Evolutionary conservation across 37 sponge, comb jelly and placozoan genomes (phyloP).

Genomic region (Aplysina aerophoba): DNA sequence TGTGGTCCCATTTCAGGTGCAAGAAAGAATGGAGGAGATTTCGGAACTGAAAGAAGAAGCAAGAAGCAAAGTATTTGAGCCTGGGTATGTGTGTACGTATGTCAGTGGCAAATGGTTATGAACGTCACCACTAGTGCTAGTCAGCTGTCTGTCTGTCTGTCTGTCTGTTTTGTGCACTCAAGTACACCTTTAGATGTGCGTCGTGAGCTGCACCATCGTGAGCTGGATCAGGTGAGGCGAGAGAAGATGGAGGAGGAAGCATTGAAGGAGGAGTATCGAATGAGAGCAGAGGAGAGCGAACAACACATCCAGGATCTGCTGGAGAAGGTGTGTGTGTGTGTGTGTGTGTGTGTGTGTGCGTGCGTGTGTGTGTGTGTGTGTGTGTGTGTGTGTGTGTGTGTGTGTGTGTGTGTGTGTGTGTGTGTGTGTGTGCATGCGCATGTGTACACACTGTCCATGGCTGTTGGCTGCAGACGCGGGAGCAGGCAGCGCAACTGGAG

Average conservation of each 20-base stretch:
- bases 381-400: conserved; percentile 28
- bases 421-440: no score
- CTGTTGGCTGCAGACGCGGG: conserved; percentile 48
- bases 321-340: conserved; percentile 45
- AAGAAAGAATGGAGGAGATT: conserved; percentile 27
- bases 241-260: conserved; percentile 23
- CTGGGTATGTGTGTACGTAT: conserved; percentile 20
- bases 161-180: neutral
- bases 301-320: conserved; percentile 46
- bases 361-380: conserved; percentile 12
- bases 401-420: conserved; percentile 5
- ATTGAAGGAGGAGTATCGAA: conserved; percentile 25
- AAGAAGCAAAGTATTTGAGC: neutral
- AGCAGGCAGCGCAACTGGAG: conserved; percentile 39
- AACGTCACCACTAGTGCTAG: no score
- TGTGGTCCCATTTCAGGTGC: neutral
- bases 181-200: conserved; percentile 14
- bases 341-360: conserved; percentile 12
- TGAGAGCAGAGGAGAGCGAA: conserved; percentile 43
- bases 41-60: conserved; percentile 7
- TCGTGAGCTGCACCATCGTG: conserved; percentile 15
- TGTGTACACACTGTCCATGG: no score
- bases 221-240: conserved; percentile 31
- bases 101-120: neutral
- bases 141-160: no score